Conservation (phyloP, 2,888 invertebrate genomes). For the Neoitamus cyanurus region DNA sequence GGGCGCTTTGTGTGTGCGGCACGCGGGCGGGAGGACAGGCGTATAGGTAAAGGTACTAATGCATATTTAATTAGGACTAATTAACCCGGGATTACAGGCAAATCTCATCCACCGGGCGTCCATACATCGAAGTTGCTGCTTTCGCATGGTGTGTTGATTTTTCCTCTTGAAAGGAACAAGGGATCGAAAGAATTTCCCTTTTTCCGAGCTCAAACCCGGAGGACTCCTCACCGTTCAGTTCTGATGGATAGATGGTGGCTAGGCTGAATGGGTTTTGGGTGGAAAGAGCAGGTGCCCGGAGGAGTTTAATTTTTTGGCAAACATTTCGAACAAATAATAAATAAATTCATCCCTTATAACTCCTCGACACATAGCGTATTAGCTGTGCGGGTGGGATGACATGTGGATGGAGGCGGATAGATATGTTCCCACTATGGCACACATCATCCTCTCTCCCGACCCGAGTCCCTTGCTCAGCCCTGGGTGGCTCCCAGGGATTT, state of each 20-base stretch:
- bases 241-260: not conserved
- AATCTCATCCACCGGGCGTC: conserved; percentile 29
- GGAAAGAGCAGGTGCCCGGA: not conserved
- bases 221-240: not conserved
- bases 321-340: conserved; percentile 44
- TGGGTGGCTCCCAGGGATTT: not conserved
- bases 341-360: conserved; percentile 38
- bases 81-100: conserved; percentile 54
- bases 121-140: conserved; percentile 26
- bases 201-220: not conserved
- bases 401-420: not conserved
- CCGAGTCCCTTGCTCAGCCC: not conserved
- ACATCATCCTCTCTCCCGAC: not conserved
- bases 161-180: conserved; percentile 40
- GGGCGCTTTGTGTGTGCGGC: not conserved
- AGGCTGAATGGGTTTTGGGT: not conserved
- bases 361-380: not conserved
- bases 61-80: conserved; percentile 60
- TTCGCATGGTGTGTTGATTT: conserved; percentile 40
- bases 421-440: not conserved
- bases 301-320: conserved; percentile 37
- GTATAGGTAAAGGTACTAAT: conserved; percentile 52
- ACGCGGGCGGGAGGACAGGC: not conserved
- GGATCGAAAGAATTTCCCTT: conserved; percentile 42
- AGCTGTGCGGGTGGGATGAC: not conserved